Conservation (phyloP, 2,113 vertebrate genomes). For the Verasper variegatus region DNA sequence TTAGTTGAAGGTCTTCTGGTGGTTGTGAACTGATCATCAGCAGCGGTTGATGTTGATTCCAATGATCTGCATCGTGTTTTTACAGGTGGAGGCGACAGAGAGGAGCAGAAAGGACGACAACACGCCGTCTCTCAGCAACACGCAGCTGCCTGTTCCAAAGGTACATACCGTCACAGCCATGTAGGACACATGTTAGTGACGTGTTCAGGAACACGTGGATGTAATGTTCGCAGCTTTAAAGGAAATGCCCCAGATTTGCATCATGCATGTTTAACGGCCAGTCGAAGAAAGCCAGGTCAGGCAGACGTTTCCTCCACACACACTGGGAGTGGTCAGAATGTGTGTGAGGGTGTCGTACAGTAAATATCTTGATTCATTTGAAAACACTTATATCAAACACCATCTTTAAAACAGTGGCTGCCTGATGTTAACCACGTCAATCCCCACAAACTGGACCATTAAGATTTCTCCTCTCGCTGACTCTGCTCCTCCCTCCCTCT, state of each 20-base stretch:
- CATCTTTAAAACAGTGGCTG: neutral
- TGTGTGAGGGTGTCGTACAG: too few relatives aligned
- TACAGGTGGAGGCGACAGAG: conserved; percentile 49
- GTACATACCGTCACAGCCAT: conserved; percentile 27
- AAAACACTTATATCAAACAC: neutral
- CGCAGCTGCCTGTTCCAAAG: conserved; percentile 32
- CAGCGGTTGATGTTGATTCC: conserved; percentile 1
- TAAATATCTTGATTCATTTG: neutral
- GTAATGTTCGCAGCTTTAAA: too few relatives aligned
- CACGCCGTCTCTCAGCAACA: neutral
- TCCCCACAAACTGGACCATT: conserved; percentile 61
- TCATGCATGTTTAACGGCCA: too few relatives aligned
- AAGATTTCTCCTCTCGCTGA: conserved; percentile 52
- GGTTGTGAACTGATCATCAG: neutral
- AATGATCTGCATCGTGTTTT: neutral
- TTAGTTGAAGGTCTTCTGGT: too few relatives aligned
- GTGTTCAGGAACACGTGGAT: too few relatives aligned
- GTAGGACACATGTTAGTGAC: neutral
- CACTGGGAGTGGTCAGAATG: too few relatives aligned
- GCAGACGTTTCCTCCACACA: too few relatives aligned
- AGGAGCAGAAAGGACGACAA: conserved; percentile 1
- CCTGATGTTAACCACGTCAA: neutral
- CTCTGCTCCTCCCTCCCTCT: neutral
- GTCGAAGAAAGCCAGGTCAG: too few relatives aligned
- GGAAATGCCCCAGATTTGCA: too few relatives aligned